These are phyloP conservation scores for Pyrgilauda ruficollis DNA, from an alignment of 2,113 vertebrate species.

Conservation along the genomic window DNA sequence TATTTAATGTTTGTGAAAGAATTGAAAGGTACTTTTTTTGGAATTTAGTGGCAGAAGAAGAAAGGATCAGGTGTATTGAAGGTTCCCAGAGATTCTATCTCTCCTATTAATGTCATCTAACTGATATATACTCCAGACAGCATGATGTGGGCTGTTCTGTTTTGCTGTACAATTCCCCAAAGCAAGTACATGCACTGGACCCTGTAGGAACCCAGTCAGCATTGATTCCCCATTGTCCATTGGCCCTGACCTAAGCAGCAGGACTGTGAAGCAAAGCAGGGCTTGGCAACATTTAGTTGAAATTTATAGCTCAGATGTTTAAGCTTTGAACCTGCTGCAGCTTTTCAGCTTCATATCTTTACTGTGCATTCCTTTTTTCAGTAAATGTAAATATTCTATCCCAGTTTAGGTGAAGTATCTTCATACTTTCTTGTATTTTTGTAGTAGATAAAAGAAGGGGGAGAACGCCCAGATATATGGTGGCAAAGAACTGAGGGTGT, in stretches of 20 bases:
- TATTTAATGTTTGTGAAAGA: neutral
- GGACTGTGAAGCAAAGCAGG: neutral
- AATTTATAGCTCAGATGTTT: neutral
- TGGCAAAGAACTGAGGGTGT: neutral
- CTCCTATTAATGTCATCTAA: neutral
- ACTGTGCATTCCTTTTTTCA: neutral
- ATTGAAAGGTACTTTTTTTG: neutral
- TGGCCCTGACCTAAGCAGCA: neutral
- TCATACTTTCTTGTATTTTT: neutral
- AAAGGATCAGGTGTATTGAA: neutral
- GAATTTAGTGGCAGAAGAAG: neutral
- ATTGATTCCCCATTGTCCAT: neutral
- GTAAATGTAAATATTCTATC: neutral
- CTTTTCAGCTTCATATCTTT: neutral
- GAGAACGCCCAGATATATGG: neutral
- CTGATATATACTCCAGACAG: neutral
- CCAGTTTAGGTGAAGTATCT: neutral
- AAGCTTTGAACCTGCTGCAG: neutral
- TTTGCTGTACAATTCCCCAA: neutral
- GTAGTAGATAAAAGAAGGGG: neutral
- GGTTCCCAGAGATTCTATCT: neutral
- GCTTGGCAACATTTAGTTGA: neutral
- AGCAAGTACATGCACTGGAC: neutral
- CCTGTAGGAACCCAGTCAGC: neutral
- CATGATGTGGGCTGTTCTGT: fast-evolving